Evolutionary conservation across 2,113 vertebrate genomes (phyloP).

Genomic region (Serilophus lunatus): DNA sequence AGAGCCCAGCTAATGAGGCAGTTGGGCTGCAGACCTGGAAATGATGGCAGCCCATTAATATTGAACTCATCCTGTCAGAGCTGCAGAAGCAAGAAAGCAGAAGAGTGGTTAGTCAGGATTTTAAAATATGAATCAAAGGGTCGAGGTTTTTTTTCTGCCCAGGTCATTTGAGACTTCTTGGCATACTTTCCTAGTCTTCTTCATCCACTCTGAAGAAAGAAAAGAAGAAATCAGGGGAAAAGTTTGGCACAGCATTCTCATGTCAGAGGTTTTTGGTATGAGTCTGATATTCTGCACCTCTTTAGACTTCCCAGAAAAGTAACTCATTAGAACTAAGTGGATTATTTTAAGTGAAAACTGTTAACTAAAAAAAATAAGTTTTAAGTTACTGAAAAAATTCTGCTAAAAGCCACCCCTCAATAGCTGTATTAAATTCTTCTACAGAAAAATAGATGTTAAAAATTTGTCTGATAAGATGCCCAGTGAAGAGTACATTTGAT

Average conservation of each 20-base stretch:
- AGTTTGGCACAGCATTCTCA: neutral
- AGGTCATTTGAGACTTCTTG: constrained; percentile 39
- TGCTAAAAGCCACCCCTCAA: neutral
- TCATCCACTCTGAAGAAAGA: neutral
- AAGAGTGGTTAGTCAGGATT: constrained; percentile 8
- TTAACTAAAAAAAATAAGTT: neutral
- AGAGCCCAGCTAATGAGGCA: neutral
- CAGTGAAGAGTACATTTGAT: neutral
- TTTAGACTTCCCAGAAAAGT: neutral
- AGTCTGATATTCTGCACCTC: neutral
- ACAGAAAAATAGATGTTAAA: neutral
- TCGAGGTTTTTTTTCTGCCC: neutral
- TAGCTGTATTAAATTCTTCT: neutral
- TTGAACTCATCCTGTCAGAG: constrained; percentile 13
- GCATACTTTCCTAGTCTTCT: constrained; percentile 5
- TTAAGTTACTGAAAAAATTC: neutral
- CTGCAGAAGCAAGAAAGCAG: neutral
- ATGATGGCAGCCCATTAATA: constrained; percentile 26
- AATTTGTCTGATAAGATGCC: neutral
- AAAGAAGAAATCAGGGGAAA: neutral
- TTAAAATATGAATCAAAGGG: constrained; percentile 56
- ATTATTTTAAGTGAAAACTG: neutral
- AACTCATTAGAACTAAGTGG: neutral
- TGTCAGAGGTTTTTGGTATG: neutral
- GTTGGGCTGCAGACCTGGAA: neutral